Evolutionary conservation across 2,888 invertebrate genomes (phyloP).

Genomic region (Hemicrepidius hirtus): DNA sequence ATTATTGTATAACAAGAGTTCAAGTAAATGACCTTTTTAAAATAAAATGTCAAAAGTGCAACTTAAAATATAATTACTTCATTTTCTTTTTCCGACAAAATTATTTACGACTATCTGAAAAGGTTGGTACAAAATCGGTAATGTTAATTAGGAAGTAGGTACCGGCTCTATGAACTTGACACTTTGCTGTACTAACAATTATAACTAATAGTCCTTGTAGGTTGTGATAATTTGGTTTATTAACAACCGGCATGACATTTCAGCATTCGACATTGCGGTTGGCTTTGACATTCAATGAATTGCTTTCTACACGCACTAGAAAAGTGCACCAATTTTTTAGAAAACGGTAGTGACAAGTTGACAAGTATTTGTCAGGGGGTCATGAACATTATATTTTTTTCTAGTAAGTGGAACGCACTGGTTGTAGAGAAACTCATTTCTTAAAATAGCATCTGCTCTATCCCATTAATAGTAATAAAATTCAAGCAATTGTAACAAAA

Average conservation of each 20-base stretch:
- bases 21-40: not conserved
- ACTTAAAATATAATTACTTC: not conserved
- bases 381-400: constrained; percentile 1
- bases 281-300: constrained; percentile 25
- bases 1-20: not conserved
- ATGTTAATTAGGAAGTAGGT: constrained; percentile 32
- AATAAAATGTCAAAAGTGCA: not conserved
- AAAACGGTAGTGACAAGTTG: not conserved
- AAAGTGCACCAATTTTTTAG: constrained; percentile 25
- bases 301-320: constrained; percentile 30
- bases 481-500: constrained; percentile 36
- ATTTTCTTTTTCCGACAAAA: constrained; percentile 2
- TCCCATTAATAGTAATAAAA: constrained; percentile 13
- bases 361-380: constrained; percentile 1
- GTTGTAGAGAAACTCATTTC: not conserved
- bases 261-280: constrained; percentile 21
- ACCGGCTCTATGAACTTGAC: constrained; percentile 36
- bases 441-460: constrained; percentile 6
- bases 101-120: constrained; percentile 2
- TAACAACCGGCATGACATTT: constrained; percentile 39
- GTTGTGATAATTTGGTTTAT: constrained; percentile 40
- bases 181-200: constrained; percentile 34
- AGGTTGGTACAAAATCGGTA: not conserved
- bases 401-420: not conserved
- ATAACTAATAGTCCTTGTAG: constrained; percentile 36